Evolutionary conservation across 2,113 vertebrate genomes (phyloP).

Genomic region (Pleuronectes platessa): DNA sequence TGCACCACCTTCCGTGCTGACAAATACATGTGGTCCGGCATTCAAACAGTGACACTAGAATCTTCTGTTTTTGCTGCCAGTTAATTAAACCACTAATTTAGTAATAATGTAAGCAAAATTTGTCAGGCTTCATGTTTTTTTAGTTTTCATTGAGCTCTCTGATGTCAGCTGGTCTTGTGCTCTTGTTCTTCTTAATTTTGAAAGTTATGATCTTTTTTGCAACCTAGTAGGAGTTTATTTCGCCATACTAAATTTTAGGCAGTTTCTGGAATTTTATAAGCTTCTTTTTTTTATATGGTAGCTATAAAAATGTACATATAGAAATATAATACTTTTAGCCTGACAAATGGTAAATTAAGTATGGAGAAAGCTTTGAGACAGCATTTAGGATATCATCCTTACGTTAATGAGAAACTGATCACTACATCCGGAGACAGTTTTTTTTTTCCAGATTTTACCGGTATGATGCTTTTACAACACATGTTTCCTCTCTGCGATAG

Average conservation of each 20-base stretch:
- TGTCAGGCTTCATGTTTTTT: background rate
- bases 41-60: slow-evolving; percentile 2
- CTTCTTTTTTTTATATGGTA: background rate
- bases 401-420: too few relatives aligned
- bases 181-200: background rate
- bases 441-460: too few relatives aligned
- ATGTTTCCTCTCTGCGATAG: background rate
- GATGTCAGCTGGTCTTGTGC: too few relatives aligned
- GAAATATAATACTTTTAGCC: background rate
- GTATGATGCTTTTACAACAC: background rate
- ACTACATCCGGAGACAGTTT: too few relatives aligned
- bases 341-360: background rate
- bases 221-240: background rate
- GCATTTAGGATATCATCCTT: background rate
- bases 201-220: background rate
- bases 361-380: background rate
- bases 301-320: too few relatives aligned
- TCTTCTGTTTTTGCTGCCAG: background rate
- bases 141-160: too few relatives aligned
- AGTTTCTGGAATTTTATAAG: background rate
- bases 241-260: background rate
- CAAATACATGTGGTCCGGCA: slow-evolving; percentile 12
- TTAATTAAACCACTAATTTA: slow-evolving; percentile 44
- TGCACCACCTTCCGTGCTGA: background rate
- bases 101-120: background rate